Evolutionary conservation across 2,797 vertebrate genomes (phyloP).

Genomic region (Melanogrammus aeglefinus): DNA sequence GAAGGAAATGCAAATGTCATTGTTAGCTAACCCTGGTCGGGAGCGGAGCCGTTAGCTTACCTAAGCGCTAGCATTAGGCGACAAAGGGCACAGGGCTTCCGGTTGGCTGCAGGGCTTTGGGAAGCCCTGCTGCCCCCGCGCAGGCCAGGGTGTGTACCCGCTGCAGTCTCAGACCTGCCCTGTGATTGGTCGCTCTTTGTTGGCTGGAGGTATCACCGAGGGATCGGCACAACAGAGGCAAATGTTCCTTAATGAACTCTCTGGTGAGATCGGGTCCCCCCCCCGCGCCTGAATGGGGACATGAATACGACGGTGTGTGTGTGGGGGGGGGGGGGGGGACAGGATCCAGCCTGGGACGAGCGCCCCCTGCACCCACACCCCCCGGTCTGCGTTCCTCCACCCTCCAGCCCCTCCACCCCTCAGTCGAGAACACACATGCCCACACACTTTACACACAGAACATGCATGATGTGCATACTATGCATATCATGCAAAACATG

Average conservation of each 20-base stretch:
- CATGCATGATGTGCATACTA: background rate
- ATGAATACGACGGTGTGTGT: background rate
- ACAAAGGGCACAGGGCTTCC: background rate
- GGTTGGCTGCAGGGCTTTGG: background rate
- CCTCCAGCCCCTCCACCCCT: background rate
- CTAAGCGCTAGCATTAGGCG: background rate
- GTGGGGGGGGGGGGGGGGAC: too few species aligned
- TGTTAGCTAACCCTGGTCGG: too few species aligned
- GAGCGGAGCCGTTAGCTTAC: background rate
- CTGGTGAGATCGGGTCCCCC: constrained; percentile 38
- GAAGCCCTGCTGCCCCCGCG: too few species aligned
- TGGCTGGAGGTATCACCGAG: constrained; percentile 31
- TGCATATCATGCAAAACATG: too few species aligned
- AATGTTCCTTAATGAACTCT: constrained; percentile 63
- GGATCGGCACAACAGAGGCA: constrained; percentile 55
- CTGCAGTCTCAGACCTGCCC: background rate
- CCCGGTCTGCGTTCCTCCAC: too few species aligned
- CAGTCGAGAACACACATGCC: background rate
- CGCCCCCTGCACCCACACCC: background rate
- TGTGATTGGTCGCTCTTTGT: constrained; percentile 25
- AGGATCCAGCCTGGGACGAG: background rate
- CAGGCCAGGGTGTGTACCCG: background rate
- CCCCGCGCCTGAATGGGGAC: constrained; percentile 50
- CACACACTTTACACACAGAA: background rate
- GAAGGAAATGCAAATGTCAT: background rate